Conservation (phyloP, 2,888 invertebrate genomes). For the Hemistola chrysoprasaria region DNA sequence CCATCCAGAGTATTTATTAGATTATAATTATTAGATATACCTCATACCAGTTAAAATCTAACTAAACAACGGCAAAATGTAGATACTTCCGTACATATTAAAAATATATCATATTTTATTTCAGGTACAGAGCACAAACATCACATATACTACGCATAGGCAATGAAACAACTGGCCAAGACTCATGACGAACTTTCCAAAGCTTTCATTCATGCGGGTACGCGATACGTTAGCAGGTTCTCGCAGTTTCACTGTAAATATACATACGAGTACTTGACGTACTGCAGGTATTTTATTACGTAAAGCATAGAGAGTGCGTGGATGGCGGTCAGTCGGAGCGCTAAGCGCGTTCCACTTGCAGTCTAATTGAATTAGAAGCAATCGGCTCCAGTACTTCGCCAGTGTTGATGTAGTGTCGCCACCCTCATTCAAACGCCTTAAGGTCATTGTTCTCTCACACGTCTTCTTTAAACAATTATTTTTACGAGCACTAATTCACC, state of each 20-base stretch:
- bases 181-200: constrained; percentile 24
- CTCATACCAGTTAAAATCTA: too few species aligned
- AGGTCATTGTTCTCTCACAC: constrained; percentile 50
- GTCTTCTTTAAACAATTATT: not conserved
- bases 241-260: constrained; percentile 34
- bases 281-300: constrained; percentile 27
- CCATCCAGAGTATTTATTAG: too few species aligned
- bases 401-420: constrained; percentile 41
- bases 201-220: constrained; percentile 26
- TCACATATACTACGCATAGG: not conserved
- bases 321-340: constrained; percentile 42
- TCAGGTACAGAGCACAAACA: too few species aligned
- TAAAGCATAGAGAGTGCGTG: constrained; percentile 39
- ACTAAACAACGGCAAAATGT: too few species aligned
- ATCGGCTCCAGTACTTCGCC: constrained; percentile 53
- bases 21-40: too few species aligned
- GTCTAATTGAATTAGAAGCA: constrained; percentile 76
- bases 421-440: constrained; percentile 44
- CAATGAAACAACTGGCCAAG: not conserved
- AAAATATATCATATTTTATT: too few species aligned
- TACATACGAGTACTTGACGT: constrained; percentile 32
- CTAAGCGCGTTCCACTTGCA: constrained; percentile 63
- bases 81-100: too few species aligned
- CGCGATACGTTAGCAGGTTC: constrained; percentile 20
- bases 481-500: too few species aligned